Evolutionary conservation across 2,113 vertebrate species (phyloP).

Genomic region (Piaya cayana): DNA sequence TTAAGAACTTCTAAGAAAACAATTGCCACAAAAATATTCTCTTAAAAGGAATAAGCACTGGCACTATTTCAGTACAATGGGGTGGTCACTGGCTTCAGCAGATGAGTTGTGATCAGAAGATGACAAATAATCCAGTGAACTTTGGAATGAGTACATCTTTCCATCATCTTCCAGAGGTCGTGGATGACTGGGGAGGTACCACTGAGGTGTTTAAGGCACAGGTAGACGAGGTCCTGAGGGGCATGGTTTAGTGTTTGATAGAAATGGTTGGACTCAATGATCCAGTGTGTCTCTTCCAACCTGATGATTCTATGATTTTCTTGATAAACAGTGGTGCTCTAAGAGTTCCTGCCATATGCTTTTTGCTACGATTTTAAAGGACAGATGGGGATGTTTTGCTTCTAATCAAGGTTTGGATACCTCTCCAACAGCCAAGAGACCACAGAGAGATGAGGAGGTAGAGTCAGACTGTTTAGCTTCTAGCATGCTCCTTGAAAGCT

Average conservation of each 20-base stretch:
- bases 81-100: neutral
- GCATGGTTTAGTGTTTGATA: too few species aligned
- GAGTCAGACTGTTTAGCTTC: neutral
- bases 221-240: too few species aligned
- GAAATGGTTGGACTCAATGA: too few species aligned
- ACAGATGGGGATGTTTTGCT: neutral
- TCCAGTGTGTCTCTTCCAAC: too few species aligned
- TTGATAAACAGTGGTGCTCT: neutral
- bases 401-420: neutral
- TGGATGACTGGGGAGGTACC: too few species aligned
- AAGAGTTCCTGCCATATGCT: neutral
- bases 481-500: neutral
- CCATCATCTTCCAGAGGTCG: too few species aligned
- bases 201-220: too few species aligned
- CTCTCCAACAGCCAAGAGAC: neutral
- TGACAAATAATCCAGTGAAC: neutral
- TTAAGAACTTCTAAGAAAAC: neutral
- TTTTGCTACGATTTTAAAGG: neutral
- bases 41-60: neutral
- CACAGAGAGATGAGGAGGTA: neutral
- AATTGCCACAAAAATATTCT: neutral
- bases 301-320: too few species aligned
- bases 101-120: neutral
- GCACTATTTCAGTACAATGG: neutral
- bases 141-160: neutral